Evolutionary conservation across 2,797 vertebrate species (phyloP).

Genomic region (Bradypodion ventrale): DNA sequence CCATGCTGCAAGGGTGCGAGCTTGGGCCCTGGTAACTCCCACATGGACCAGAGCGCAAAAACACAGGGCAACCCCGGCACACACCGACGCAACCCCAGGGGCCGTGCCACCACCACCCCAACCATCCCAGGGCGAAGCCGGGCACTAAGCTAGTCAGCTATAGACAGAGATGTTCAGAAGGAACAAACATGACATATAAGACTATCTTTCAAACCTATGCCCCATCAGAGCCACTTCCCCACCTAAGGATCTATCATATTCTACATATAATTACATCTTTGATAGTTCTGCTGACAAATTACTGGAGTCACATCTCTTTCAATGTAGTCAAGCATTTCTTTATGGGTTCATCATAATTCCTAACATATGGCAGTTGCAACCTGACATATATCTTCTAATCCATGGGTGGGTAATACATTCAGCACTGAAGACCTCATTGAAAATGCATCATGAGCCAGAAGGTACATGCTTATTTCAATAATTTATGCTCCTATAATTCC

Average conservation of each 20-base stretch:
- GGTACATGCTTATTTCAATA: conserved; percentile 23
- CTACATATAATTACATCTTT: conserved; percentile 18
- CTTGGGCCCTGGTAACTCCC: too few relatives aligned
- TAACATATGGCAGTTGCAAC: conserved; percentile 27
- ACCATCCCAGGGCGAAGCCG: too few relatives aligned
- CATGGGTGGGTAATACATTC: conserved; percentile 37
- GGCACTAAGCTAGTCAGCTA: too few relatives aligned
- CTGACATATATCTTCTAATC: conserved; percentile 29
- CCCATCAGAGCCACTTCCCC: conserved; percentile 23
- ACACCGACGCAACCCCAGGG: too few relatives aligned
- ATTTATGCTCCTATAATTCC: conserved; percentile 33
- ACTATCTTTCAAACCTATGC: conserved; percentile 28
- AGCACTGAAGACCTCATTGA: conserved; percentile 34
- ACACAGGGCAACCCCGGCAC: too few relatives aligned
- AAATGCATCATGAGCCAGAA: conserved; percentile 33
- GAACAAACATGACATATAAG: not conserved
- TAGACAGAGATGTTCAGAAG: not conserved
- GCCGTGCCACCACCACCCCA: too few relatives aligned
- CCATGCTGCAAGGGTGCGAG: too few relatives aligned
- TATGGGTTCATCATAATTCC: conserved; percentile 32
- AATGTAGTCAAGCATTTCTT: conserved; percentile 29
- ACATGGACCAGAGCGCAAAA: too few relatives aligned
- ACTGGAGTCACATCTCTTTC: conserved; percentile 17
- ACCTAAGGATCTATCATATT: conserved; percentile 16
- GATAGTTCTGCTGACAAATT: conserved; percentile 19